Percentiles rank a stretch among this genome's conserved stretches.
phyloP scores from a whole-genome alignment of 2,797 vertebrate species.

The Cottoperca gobio region DNA sequence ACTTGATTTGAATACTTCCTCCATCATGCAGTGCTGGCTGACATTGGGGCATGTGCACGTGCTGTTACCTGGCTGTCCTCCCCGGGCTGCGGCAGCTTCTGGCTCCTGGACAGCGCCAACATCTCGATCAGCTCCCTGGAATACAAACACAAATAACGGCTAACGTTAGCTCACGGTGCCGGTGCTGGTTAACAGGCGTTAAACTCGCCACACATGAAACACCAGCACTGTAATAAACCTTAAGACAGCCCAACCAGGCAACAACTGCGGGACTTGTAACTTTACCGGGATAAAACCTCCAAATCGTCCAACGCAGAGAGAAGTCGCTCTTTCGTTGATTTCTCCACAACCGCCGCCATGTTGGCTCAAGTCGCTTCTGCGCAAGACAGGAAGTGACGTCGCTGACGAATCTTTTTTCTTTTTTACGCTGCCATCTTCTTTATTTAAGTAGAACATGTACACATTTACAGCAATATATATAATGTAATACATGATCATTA shows the following conservation, averaged over 20 bases:
- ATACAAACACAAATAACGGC: background rate
- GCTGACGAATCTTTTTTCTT: fast-evolving
- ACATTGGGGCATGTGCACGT: no score
- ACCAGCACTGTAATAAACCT: fast-evolving
- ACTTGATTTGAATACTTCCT: background rate
- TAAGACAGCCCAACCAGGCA: fast-evolving
- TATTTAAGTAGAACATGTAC: no score
- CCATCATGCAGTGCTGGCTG: no score
- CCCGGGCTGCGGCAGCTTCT: slow-evolving; percentile 92
- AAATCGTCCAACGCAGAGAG: slow-evolving; percentile 90
- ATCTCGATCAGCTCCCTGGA: slow-evolving; percentile 96
- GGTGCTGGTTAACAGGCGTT: background rate
- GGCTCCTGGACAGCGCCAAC: slow-evolving; percentile 93
- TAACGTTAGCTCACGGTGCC: background rate
- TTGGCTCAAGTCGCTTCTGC: slow-evolving; percentile 13
- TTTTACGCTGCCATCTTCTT: no score
- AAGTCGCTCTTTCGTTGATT: slow-evolving; percentile 89
- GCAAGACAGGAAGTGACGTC: slow-evolving; percentile 52
- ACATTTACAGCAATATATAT: no score
- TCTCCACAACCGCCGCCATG: slow-evolving; percentile 80
- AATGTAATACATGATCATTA: no score
- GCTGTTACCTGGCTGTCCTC: slow-evolving; percentile 92
- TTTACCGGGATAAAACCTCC: slow-evolving; percentile 93
- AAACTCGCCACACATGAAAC: fast-evolving
- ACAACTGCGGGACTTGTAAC: fast-evolving